Percentiles rank a stretch among this genome's conserved stretches.
Evolutionary conservation across 2,797 vertebrate species (phyloP).

Genomic region (Oceanodroma leucorhoa): DNA sequence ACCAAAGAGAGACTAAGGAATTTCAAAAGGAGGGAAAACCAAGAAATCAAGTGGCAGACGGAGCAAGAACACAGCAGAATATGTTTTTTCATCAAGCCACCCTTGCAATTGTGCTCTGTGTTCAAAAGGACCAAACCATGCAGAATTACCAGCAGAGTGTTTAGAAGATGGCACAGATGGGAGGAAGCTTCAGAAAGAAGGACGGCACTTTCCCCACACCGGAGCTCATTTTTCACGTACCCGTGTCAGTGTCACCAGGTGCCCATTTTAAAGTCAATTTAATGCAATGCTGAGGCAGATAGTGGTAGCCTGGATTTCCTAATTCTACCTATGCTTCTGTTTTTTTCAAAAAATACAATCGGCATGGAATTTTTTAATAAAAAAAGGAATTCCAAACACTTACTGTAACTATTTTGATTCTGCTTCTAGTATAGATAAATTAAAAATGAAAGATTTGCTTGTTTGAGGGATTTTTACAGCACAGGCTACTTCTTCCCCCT

Average conservation of each 20-base stretch:
- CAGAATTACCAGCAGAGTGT: not conserved
- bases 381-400: conserved; percentile 77
- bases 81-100: fast-evolving
- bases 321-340: conserved; percentile 43
- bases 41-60: not conserved
- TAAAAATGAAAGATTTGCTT: conserved; percentile 46
- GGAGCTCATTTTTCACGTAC: not conserved
- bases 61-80: not conserved
- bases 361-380: conserved; percentile 78
- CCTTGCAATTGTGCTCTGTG: not conserved
- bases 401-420: conserved; percentile 65
- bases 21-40: not conserved
- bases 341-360: conserved; percentile 50
- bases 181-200: not conserved
- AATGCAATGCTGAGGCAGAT: not conserved
- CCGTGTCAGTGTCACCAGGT: not conserved
- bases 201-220: not conserved
- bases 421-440: conserved; percentile 47
- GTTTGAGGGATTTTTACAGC: conserved; percentile 7
- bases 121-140: not conserved
- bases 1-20: not conserved
- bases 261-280: conserved; percentile 1
- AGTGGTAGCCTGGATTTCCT: conserved; percentile 50
- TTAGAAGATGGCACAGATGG: not conserved
- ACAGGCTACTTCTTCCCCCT: not conserved